phyloP scores from a whole-genome alignment of 2,888 invertebrate species.

The Scaeva pyrastri region DNA sequence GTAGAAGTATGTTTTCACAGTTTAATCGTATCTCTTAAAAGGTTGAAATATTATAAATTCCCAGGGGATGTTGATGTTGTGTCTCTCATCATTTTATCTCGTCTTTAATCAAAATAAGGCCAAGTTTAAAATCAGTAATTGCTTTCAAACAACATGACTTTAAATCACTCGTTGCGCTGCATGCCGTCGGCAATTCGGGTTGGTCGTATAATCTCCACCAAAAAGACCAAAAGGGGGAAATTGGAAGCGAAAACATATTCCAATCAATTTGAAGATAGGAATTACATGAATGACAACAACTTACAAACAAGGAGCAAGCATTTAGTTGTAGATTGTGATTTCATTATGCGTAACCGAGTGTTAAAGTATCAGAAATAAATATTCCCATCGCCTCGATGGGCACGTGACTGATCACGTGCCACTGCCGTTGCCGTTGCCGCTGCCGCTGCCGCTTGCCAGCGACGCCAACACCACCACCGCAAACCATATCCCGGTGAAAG shows the following conservation, averaged over 20 bases:
- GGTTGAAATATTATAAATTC: conserved; percentile 17
- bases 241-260: conserved; percentile 38
- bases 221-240: neutral
- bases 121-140: conserved; percentile 56
- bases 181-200: neutral
- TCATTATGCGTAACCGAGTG: conserved; percentile 79
- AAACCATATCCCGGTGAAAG: conserved; percentile 56
- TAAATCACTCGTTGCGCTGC: too few species aligned
- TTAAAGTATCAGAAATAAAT: conserved; percentile 77
- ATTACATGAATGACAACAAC: conserved; percentile 76
- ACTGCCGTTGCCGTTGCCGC: too few species aligned
- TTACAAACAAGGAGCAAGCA: conserved; percentile 79
- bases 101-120: conserved; percentile 41
- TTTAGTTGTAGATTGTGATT: conserved; percentile 80
- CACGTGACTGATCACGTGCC: conserved; percentile 82
- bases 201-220: neutral
- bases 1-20: conserved; percentile 34
- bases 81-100: conserved; percentile 15
- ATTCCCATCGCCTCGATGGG: conserved; percentile 77
- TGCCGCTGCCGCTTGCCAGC: conserved; percentile 30
- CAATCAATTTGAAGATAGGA: conserved; percentile 48
- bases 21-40: conserved; percentile 55
- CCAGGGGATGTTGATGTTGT: conserved; percentile 21
- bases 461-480: conserved; percentile 44
- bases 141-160: conserved; percentile 39